A percentile compares a stretch with the other conserved stretches of the same genome.
Conservation (phyloP, 1,140 invertebrate genomes). For the Ostrea edulis region DNA sequence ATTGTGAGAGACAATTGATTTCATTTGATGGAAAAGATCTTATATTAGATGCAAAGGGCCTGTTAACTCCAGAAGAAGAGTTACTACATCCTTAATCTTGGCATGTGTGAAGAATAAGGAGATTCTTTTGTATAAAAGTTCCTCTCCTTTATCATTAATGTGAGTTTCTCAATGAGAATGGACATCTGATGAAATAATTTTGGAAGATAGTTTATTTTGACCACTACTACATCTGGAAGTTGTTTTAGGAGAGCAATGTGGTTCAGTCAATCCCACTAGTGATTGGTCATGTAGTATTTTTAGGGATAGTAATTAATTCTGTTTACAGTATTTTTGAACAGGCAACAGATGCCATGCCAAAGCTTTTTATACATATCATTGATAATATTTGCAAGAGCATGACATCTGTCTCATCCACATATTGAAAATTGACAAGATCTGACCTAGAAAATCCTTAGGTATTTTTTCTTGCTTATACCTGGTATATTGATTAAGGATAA, state of each 20-base stretch:
- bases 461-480: neutral
- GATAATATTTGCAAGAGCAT: neutral
- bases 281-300: neutral
- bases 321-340: neutral
- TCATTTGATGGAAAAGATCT: neutral
- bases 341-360: neutral
- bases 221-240: neutral
- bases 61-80: neutral
- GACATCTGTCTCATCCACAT: neutral
- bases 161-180: too few relatives aligned
- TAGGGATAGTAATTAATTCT: neutral
- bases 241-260: neutral
- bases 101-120: neutral
- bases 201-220: neutral
- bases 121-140: too few relatives aligned
- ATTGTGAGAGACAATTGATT: neutral
- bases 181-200: too few relatives aligned
- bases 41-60: neutral
- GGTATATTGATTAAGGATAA: neutral
- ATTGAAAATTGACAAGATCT: conserved; percentile 10
- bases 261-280: neutral
- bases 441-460: neutral
- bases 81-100: neutral
- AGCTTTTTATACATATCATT: neutral
- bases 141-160: too few relatives aligned